A percentile compares a stretch with the other conserved stretches of the same genome.
Conservation (phyloP, 1,140 invertebrate species). For the Leguminivora glycinivorella region DNA sequence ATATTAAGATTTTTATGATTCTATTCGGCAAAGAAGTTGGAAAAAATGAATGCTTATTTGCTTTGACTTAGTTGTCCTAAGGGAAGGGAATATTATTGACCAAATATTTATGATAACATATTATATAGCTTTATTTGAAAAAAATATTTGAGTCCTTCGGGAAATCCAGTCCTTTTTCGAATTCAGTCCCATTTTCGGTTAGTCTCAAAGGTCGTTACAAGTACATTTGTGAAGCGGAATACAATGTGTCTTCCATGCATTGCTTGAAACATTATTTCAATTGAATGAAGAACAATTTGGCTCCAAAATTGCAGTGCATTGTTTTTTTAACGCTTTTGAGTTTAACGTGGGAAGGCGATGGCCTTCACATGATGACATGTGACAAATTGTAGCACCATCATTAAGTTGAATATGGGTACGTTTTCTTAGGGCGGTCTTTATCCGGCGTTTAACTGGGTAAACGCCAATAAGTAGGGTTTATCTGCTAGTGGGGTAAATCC, state of each 20-base stretch:
- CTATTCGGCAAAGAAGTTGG: background rate
- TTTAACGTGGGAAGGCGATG: conserved; percentile 8
- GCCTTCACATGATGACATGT: background rate
- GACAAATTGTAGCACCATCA: background rate
- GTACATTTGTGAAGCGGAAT: background rate
- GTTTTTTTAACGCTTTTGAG: conserved; percentile 1
- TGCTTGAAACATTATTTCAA: background rate
- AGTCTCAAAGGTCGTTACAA: background rate
- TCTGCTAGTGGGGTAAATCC: too few species aligned
- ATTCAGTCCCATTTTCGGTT: background rate
- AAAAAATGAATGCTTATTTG: background rate
- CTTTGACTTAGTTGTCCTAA: conserved; percentile 5
- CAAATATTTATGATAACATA: background rate
- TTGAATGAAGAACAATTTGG: conserved; percentile 6
- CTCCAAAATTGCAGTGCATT: background rate
- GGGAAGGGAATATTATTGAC: background rate
- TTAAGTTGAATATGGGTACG: background rate
- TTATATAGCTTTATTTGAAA: background rate
- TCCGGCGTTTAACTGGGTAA: background rate
- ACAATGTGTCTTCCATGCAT: background rate
- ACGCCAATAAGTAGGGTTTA: too few species aligned
- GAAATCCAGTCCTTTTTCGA: background rate
- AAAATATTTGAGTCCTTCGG: background rate
- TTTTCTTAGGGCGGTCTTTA: background rate
- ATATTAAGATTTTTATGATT: background rate